Conservation (phyloP, 1,140 invertebrate genomes). For the Asbolus verrucosus region DNA sequence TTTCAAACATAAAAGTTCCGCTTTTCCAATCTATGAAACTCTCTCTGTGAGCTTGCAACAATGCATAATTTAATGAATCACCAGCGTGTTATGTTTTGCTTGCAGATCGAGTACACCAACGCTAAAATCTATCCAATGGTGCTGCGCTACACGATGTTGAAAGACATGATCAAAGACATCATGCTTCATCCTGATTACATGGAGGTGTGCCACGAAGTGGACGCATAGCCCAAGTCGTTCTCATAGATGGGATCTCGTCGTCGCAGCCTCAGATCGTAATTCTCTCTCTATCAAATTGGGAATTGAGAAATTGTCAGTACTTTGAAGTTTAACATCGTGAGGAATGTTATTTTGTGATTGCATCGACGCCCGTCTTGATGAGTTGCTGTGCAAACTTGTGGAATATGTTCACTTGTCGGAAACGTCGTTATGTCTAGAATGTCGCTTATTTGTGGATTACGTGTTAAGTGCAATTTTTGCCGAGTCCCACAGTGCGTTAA, state of each 20-base stretch:
- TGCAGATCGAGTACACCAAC: conserved; percentile 86
- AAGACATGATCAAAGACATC: conserved; percentile 95
- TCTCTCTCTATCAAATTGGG: conserved; percentile 3
- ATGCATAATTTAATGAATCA: not conserved
- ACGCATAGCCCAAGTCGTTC: conserved; percentile 69
- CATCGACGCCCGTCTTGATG: conserved; percentile 14
- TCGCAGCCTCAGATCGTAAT: conserved; percentile 47
- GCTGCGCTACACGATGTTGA: conserved; percentile 92
- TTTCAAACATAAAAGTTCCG: too few species aligned
- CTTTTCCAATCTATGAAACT: too few species aligned
- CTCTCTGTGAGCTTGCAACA: too few species aligned
- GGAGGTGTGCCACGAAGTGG: conserved; percentile 93
- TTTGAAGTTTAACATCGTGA: conserved; percentile 3
- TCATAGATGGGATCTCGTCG: conserved; percentile 51
- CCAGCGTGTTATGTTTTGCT: conserved; percentile 55
- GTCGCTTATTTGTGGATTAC: conserved; percentile 33
- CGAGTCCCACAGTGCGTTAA: too few species aligned
- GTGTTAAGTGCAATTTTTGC: too few species aligned
- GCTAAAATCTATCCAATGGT: conserved; percentile 94
- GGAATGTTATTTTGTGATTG: conserved; percentile 17
- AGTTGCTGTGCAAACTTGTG: not conserved
- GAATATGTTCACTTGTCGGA: conserved; percentile 9
- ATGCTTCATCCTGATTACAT: conserved; percentile 94
- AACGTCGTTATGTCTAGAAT: conserved; percentile 12
- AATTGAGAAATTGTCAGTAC: conserved; percentile 28